A percentile compares a stretch with the other conserved stretches of the same genome.
These are phyloP conservation scores for Trypoxylus dichotomus DNA, from an alignment of 1,140 invertebrate species.

Conservation along the genomic window DNA sequence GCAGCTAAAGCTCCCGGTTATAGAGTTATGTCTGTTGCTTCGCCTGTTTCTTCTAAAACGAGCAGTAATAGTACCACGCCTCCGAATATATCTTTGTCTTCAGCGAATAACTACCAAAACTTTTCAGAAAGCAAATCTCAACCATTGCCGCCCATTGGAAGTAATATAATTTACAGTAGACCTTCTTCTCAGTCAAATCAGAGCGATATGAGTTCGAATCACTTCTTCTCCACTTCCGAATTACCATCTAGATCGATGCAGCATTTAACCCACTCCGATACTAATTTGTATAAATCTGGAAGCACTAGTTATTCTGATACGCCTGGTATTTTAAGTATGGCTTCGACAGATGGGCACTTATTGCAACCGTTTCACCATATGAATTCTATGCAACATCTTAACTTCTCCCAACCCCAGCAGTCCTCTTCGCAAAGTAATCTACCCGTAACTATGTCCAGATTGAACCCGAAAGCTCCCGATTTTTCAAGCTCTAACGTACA, in stretches of 20 bases:
- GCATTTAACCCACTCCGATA: constrained; percentile 42
- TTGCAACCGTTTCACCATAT: constrained; percentile 40
- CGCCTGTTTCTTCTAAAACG: constrained; percentile 69
- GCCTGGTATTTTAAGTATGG: constrained; percentile 55
- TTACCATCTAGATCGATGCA: constrained; percentile 36
- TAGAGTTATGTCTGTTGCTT: constrained; percentile 65
- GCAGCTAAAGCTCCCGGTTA: constrained; percentile 82
- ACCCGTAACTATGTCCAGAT: constrained; percentile 66
- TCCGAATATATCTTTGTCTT: constrained; percentile 48
- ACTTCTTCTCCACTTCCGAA: constrained; percentile 49
- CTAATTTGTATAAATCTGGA: constrained; percentile 43
- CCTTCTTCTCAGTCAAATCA: constrained; percentile 38
- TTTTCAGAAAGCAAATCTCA: constrained; percentile 44
- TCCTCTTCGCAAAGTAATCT: constrained; percentile 36
- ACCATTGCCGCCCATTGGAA: constrained; percentile 47
- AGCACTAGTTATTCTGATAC: constrained; percentile 45
- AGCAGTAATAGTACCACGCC: constrained; percentile 58
- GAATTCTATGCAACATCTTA: constrained; percentile 53
- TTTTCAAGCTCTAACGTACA: constrained; percentile 61
- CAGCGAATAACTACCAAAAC: constrained; percentile 36
- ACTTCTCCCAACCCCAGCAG: constrained; percentile 53
- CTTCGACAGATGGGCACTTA: constrained; percentile 49
- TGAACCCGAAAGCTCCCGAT: constrained; percentile 87
- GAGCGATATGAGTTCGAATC: constrained; percentile 44
- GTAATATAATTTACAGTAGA: constrained; percentile 41